A percentile compares a stretch with the other conserved stretches of the same genome.
These are phyloP conservation scores for Clarias magur DNA, from an alignment of 2,113 vertebrate genomes.

Conservation along the genomic window DNA sequence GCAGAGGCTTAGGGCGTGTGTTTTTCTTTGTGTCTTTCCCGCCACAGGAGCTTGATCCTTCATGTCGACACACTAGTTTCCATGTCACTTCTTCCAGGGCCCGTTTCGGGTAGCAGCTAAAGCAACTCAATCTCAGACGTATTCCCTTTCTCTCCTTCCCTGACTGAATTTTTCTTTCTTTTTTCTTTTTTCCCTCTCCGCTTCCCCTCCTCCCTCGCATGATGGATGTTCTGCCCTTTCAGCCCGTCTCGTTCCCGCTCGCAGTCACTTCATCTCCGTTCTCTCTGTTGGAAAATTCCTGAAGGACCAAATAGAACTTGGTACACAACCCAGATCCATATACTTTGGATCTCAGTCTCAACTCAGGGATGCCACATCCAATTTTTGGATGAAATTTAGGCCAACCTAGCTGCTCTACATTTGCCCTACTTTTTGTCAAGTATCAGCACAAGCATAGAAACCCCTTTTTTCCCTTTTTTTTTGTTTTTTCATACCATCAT, in stretches of 20 bases:
- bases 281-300: slow-evolving; percentile 41
- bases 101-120: slow-evolving; percentile 41
- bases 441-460: background rate
- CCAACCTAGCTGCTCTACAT: slow-evolving; percentile 36
- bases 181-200: slow-evolving; percentile 5
- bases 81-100: slow-evolving; percentile 38
- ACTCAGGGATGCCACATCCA: slow-evolving; percentile 20
- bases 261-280: slow-evolving; percentile 33
- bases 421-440: slow-evolving; percentile 46
- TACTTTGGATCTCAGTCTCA: slow-evolving; percentile 39
- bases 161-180: slow-evolving; percentile 16
- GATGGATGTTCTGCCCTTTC: slow-evolving; percentile 56
- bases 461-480: background rate
- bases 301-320: slow-evolving; percentile 35
- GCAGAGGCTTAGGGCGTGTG: slow-evolving; percentile 25
- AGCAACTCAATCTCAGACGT: slow-evolving; percentile 45
- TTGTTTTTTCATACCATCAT: background rate
- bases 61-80: slow-evolving; percentile 70
- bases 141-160: slow-evolving; percentile 35
- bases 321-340: slow-evolving; percentile 52
- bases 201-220: slow-evolving; percentile 12
- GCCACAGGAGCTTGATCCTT: slow-evolving; percentile 78
- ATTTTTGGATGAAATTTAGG: slow-evolving; percentile 47
- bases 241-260: slow-evolving; percentile 23
- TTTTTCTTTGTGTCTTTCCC: slow-evolving; percentile 38